Conservation (phyloP, 2,113 vertebrate species). For the Neogobius melanostomus region DNA sequence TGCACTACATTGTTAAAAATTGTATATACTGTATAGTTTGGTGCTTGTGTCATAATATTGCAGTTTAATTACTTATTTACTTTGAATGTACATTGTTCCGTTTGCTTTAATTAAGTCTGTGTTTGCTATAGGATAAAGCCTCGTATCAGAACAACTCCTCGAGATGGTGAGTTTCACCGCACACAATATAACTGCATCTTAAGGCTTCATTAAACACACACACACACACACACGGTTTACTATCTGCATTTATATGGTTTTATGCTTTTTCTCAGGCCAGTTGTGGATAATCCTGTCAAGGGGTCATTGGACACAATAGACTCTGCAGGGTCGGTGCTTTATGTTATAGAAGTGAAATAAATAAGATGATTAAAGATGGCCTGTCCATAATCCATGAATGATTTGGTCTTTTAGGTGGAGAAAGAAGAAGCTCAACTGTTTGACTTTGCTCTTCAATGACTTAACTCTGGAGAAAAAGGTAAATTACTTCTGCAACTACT, state of each 20-base stretch:
- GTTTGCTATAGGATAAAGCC: slow-evolving; percentile 45
- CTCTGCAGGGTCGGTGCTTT: slow-evolving; percentile 41
- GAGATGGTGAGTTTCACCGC: slow-evolving; percentile 34
- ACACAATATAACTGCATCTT: background rate
- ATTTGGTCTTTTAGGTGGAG: slow-evolving; percentile 42
- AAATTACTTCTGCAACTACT: background rate
- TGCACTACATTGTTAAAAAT: too few species aligned
- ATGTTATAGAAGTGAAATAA: too few species aligned
- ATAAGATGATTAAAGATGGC: too few species aligned
- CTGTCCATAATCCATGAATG: too few species aligned
- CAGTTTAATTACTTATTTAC: background rate
- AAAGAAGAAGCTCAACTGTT: slow-evolving; percentile 72
- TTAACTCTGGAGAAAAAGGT: slow-evolving; percentile 75
- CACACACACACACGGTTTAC: too few species aligned
- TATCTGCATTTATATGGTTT: background rate
- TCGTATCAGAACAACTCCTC: slow-evolving; percentile 4
- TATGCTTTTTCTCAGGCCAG: slow-evolving; percentile 33
- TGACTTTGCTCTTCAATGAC: slow-evolving; percentile 76
- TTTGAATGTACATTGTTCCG: background rate
- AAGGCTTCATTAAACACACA: too few species aligned
- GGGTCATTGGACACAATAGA: slow-evolving; percentile 67
- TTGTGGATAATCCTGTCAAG: slow-evolving; percentile 31
- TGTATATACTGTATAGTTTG: too few species aligned
- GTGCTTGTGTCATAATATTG: background rate
- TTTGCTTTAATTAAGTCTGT: slow-evolving; percentile 19